These are phyloP conservation scores for Galemys pyrenaicus DNA, from an alignment of 2,113 vertebrate species.

Conservation along the genomic window DNA sequence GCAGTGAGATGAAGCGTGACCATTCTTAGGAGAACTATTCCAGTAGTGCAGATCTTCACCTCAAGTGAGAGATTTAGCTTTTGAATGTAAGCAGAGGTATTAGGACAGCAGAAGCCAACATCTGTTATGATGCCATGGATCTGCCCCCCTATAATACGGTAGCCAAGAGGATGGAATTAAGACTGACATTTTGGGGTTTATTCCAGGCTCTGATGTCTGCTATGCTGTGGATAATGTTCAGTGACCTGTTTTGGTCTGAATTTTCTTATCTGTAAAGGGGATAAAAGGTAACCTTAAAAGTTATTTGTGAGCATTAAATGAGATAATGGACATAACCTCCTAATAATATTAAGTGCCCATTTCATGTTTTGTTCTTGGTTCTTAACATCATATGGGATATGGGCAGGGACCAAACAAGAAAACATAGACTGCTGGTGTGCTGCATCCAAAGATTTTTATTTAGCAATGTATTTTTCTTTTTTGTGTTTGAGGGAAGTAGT, in stretches of 20 bases:
- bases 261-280: background rate
- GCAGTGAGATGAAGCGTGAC: background rate
- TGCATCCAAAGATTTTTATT: background rate
- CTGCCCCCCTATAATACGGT: background rate
- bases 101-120: background rate
- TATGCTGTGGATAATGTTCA: background rate
- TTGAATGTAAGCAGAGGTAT: background rate
- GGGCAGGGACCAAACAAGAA: background rate
- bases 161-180: background rate
- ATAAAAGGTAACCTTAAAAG: background rate
- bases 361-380: background rate
- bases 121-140: background rate
- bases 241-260: background rate
- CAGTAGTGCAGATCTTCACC: background rate
- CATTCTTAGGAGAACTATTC: background rate
- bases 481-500: background rate
- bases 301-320: background rate
- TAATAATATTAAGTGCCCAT: background rate
- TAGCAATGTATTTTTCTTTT: slow-evolving; percentile 6
- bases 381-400: background rate
- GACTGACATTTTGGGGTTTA: background rate
- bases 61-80: background rate
- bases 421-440: background rate
- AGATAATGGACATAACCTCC: background rate
- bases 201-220: background rate